Evolutionary conservation across 2,888 invertebrate species (phyloP).

Genomic region (Noctua pronuba): DNA sequence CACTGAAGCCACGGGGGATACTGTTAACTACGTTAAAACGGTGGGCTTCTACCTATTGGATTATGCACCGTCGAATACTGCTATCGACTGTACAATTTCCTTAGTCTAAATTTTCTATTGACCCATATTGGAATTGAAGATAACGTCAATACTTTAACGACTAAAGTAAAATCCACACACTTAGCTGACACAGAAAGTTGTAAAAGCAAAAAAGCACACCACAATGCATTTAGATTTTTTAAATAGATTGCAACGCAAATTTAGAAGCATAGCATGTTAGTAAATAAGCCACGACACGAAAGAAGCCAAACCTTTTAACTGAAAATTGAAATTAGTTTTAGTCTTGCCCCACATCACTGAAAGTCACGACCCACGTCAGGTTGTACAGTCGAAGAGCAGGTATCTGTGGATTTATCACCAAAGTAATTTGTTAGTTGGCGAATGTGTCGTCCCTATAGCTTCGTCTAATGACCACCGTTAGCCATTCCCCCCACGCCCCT

Average conservation of each 20-base stretch:
- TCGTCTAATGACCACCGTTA: slow-evolving; percentile 85
- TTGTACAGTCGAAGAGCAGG: slow-evolving; percentile 87
- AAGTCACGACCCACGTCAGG: slow-evolving; percentile 67
- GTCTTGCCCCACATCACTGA: slow-evolving; percentile 33
- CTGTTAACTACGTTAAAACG: slow-evolving; percentile 97
- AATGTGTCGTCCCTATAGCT: slow-evolving; percentile 88
- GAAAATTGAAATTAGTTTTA: slow-evolving; percentile 50
- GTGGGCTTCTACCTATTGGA: slow-evolving; percentile 90
- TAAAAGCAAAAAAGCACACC: slow-evolving; percentile 29
- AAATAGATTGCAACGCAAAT: slow-evolving; percentile 47
- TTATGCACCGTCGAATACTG: slow-evolving; percentile 83
- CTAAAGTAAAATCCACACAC: slow-evolving; percentile 4
- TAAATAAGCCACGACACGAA: slow-evolving; percentile 50
- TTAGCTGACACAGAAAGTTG: slow-evolving; percentile 27
- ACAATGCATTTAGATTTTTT: slow-evolving; percentile 46
- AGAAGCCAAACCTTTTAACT: slow-evolving; percentile 27
- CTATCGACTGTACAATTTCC: slow-evolving; percentile 85
- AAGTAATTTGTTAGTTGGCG: slow-evolving; percentile 87
- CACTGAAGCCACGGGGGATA: slow-evolving; percentile 97
- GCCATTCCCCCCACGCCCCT: slow-evolving; percentile 78
- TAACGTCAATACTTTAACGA: slow-evolving; percentile 15
- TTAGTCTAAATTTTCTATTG: slow-evolving; percentile 19
- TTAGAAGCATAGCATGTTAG: slow-evolving; percentile 60
- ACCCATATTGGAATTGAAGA: slow-evolving; percentile 8
- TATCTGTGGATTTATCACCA: slow-evolving; percentile 82